Percentiles rank a stretch among this genome's conserved stretches.
Evolutionary conservation across 2,113 vertebrate species (phyloP).

Genomic region (Dicerorhinus sumatrensis): DNA sequence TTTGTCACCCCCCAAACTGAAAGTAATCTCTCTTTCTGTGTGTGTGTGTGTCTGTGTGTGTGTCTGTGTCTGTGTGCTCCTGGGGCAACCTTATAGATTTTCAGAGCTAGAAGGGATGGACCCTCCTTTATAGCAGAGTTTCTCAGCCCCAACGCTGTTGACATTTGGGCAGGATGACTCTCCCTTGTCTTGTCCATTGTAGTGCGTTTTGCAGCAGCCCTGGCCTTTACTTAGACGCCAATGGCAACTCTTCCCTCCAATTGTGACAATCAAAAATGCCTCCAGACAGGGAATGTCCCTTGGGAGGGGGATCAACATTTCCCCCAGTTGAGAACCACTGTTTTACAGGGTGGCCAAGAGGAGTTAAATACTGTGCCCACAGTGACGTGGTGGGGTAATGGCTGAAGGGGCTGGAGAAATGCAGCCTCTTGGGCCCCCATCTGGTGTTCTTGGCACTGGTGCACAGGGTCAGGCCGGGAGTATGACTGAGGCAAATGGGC

Average conservation of each 20-base stretch:
- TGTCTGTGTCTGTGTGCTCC: background rate
- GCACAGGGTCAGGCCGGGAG: no score
- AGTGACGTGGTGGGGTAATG: background rate
- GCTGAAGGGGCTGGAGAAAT: background rate
- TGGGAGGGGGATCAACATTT: background rate
- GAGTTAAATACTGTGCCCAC: background rate
- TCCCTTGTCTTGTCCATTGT: no score
- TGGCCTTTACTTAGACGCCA: background rate
- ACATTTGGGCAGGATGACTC: no score
- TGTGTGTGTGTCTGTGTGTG: background rate
- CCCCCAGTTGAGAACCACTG: background rate
- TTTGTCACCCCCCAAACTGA: background rate
- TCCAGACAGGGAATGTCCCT: background rate
- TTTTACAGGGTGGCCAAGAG: background rate
- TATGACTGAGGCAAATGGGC: background rate
- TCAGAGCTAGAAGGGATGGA: background rate
- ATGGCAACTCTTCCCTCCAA: background rate
- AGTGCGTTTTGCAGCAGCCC: background rate
- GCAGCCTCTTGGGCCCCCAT: background rate
- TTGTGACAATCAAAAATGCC: background rate
- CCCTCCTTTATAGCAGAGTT: background rate
- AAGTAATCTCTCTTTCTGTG: background rate
- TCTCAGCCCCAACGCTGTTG: background rate
- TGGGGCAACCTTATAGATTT: background rate
- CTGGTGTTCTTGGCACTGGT: background rate